Conservation (phyloP, 2,797 vertebrate genomes). For the Acanthurus leucopareius region DNA sequence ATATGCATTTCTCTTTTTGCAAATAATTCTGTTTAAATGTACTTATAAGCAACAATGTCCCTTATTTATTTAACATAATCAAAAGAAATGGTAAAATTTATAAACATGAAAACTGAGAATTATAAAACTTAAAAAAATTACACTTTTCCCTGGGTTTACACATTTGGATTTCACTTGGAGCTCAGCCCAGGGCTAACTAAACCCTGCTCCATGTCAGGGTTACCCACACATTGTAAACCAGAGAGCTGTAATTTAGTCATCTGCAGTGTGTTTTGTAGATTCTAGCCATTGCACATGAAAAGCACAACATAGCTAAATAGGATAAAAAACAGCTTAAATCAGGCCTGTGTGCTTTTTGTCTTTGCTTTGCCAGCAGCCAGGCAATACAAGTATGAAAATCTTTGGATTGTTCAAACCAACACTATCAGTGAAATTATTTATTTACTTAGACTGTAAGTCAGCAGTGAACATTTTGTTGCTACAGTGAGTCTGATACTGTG, state of each 20-base stretch:
- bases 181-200: not conserved
- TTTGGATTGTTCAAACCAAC: not conserved
- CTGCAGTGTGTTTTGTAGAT: not conserved
- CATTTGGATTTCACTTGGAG: not conserved
- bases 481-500: not conserved
- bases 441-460: not conserved
- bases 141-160: not conserved
- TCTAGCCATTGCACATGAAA: not conserved
- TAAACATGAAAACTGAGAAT: not conserved
- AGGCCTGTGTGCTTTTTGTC: not conserved
- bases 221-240: not conserved
- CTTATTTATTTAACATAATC: not conserved
- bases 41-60: too few relatives aligned
- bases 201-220: not conserved
- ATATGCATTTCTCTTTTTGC: too few relatives aligned
- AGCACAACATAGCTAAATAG: not conserved
- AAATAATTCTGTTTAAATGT: too few relatives aligned
- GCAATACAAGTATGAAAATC: not conserved
- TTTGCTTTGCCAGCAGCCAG: not conserved
- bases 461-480: constrained; percentile 3
- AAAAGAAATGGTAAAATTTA: not conserved
- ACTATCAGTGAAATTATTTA: not conserved
- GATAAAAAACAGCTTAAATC: not conserved
- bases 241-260: not conserved
- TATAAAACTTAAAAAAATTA: not conserved